Evolutionary conservation across 2,888 invertebrate genomes (phyloP).

Genomic region (Allygus modestus): DNA sequence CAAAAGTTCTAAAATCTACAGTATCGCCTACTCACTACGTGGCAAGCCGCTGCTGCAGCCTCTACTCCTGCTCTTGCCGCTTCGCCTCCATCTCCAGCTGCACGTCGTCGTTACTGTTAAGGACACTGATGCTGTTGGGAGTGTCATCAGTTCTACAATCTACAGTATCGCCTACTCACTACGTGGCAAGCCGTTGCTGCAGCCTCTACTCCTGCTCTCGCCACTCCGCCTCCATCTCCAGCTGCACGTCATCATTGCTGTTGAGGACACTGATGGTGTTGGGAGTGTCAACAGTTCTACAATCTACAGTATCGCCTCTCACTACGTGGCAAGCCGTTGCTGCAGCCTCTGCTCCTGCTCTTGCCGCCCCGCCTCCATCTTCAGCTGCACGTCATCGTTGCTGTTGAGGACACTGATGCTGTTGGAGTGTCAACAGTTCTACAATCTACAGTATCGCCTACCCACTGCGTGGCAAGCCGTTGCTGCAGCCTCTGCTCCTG

Average conservation of each 20-base stretch:
- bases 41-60: slow-evolving; percentile 64
- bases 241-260: slow-evolving; percentile 78
- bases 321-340: slow-evolving; percentile 67
- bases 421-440: slow-evolving; percentile 74
- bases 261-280: slow-evolving; percentile 70
- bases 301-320: background rate
- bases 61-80: slow-evolving; percentile 80
- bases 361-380: slow-evolving; percentile 84
- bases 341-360: slow-evolving; percentile 74
- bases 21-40: slow-evolving; percentile 14
- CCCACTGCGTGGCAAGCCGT: slow-evolving; percentile 51
- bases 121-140: too few relatives aligned
- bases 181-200: slow-evolving; percentile 52
- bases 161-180: slow-evolving; percentile 7
- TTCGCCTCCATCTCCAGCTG: slow-evolving; percentile 90
- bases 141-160: too few relatives aligned
- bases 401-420: slow-evolving; percentile 71
- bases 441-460: background rate
- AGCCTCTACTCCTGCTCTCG: slow-evolving; percentile 78
- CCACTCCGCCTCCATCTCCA: slow-evolving; percentile 88
- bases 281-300: background rate
- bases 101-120: slow-evolving; percentile 75
- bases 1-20: slow-evolving; percentile 68
- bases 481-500: slow-evolving; percentile 73
- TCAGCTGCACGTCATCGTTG: slow-evolving; percentile 81